Conservation (phyloP, 2,797 vertebrate genomes). For the Diglossa cyanea region DNA sequence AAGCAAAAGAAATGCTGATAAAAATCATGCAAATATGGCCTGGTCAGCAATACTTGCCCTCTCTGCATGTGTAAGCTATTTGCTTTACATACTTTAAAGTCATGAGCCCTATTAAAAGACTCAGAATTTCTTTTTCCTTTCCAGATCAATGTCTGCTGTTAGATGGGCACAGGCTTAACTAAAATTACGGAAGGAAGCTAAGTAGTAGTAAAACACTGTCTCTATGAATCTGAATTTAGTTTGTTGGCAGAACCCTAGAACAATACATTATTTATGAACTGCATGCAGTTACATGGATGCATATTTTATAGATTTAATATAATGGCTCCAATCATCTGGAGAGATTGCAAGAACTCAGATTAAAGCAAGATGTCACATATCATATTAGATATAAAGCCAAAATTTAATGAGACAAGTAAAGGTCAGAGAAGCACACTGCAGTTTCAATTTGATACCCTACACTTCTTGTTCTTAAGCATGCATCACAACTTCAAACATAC, state of each 20-base stretch:
- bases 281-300: constrained; percentile 24
- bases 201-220: background rate
- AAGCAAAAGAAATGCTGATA: background rate
- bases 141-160: background rate
- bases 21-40: background rate
- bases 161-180: background rate
- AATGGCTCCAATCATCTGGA: constrained; percentile 50
- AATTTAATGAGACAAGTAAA: constrained; percentile 66
- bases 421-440: constrained; percentile 38
- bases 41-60: background rate
- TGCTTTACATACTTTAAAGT: background rate
- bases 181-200: constrained; percentile 16
- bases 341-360: constrained; percentile 38
- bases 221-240: background rate
- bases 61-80: background rate
- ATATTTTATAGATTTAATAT: constrained; percentile 57
- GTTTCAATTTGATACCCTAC: background rate
- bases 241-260: constrained; percentile 48
- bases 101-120: background rate
- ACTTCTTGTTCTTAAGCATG: background rate
- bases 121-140: background rate
- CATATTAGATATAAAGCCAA: constrained; percentile 46
- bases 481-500: background rate
- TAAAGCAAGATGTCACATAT: constrained; percentile 63
- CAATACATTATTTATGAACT: constrained; percentile 62